Evolutionary conservation across 2,797 vertebrate genomes (phyloP), one percentile per base, ranked within the genome.

Genomic region (Okamejei kenojei): DNA sequence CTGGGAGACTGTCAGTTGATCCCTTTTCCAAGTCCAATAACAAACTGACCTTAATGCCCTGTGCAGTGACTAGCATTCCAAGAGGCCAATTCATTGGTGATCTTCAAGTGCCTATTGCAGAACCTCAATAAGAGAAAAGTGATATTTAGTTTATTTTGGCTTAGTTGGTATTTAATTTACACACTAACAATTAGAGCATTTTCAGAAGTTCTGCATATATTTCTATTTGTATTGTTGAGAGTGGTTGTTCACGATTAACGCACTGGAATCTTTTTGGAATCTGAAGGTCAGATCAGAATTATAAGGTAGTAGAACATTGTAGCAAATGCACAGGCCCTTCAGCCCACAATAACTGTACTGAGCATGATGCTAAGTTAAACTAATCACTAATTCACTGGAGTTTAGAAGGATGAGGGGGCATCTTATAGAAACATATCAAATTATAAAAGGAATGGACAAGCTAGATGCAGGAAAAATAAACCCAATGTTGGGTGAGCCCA

Each of bases 151-250:
- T 94, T 95, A 93, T 93, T 94, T 94, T 94, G 15, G 93, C 77
- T 94, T 86, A 93, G 93, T 95, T 90, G 94, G 94, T 94, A 94
- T 95, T 95, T 96, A 65, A 93, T 95, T 94, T 93, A 93, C 93
- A 94, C 86, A n/a, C n/a, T n/a, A 93, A 94, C 95, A 94, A 93
- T 94, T 95, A 94, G 94, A 84, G 17, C 13, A 93, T 71, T 81
- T n/a, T 76, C 86, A 77, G 73, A 91, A 93, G 82, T 93, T 80
- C 32, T 90, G 58, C 86, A 80, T 93, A 79, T n/a, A 90, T 79
- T 32, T 68, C 63, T 86, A 63, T 58, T 91, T 9, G 13, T 74
- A 54, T 74, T 91, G 71, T 76, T 54, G 68, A 54, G 10, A 11
- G 35, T 86, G 11, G 35, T 71, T 32, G 35, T 90, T 90, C 23